Evolutionary conservation across 2,113 vertebrate species (phyloP).

Genomic region (Nibea coibor): DNA sequence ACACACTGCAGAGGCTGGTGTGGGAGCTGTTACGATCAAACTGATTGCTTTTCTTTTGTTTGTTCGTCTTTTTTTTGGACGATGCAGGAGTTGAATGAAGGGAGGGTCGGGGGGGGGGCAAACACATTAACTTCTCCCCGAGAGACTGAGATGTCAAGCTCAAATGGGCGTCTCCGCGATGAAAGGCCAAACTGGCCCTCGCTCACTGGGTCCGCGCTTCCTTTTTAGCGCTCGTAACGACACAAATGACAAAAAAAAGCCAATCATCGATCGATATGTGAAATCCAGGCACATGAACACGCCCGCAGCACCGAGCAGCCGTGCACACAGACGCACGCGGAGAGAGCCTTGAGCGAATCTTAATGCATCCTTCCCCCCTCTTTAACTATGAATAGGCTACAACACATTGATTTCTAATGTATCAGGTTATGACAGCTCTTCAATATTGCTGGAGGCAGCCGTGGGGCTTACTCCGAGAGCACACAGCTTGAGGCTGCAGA

Average conservation of each 20-base stretch:
- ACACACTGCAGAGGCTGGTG: neutral
- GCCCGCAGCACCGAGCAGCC: neutral
- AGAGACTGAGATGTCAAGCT: constrained; percentile 27
- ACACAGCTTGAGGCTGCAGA: constrained; percentile 52
- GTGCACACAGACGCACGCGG: neutral
- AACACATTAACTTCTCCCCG: constrained; percentile 51
- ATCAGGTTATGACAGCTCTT: constrained; percentile 79
- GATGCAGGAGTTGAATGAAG: constrained; percentile 1
- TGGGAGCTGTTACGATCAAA: constrained; percentile 42
- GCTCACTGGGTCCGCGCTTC: constrained; percentile 47
- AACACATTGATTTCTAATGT: constrained; percentile 78
- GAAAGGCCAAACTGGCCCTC: constrained; percentile 29
- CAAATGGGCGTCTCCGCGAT: neutral
- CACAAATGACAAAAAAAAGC: constrained; percentile 53
- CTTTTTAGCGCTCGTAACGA: constrained; percentile 46
- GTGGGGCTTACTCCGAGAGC: constrained; percentile 32
- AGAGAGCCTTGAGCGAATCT: constrained; percentile 50
- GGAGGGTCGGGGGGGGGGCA: constrained; percentile 18
- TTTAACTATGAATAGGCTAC: constrained; percentile 71
- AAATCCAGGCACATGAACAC: constrained; percentile 23
- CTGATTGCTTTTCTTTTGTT: constrained; percentile 41
- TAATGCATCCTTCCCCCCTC: constrained; percentile 56
- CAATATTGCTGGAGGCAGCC: constrained; percentile 69
- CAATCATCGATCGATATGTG: constrained; percentile 56
- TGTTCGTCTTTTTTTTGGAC: constrained; percentile 22